Base-by-base conservation (phyloP, 2,888 invertebrate species). In the Pyrrhia umbra region DNA sequence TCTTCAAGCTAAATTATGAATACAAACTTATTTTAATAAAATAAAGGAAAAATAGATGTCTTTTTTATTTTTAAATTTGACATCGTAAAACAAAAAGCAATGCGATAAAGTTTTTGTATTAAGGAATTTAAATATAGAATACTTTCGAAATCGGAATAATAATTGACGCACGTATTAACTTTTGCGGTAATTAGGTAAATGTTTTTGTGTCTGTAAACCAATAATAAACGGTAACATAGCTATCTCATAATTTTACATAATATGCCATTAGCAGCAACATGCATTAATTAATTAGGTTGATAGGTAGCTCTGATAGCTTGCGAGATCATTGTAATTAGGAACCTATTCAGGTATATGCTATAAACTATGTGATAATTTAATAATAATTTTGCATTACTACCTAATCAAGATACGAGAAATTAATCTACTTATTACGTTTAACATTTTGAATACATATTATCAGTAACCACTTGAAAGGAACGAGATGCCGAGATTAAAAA, bases 281-380 rank as follows among this genome's bases (percentile, higher is more conserved):
- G 8, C 39, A 73, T 40, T 40, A 73, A 66, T 66, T 51, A 65
- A 54, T 47, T 67, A 66, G 27, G 30, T 30, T 30, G 30, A 9
- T 46, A 42, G 15, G 10, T 30, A 16, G 45, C 20, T 65, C 18
- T 21, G 45, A 18, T 65, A 25, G 1, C 6, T 25, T 66, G 15
- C 18, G 23, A 30, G 1, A 13, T 45, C 16, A 27, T 42, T 42
- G 25, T 27, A 15, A 20, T 37, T 54, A 54, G 54, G 9, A 46
- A 54, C n/a, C 13, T 27, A 20, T 6, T 40, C 43, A 49, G 30
- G 30, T 30, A 10, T 2, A 30, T 30, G 30, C 2, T 9, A 27
- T 30, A 13, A 2, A 30, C 10, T 9, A 30, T 1, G 2, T 13
- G 13, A 2, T 30, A 10, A 30, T 30, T 3, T 13, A 30, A 2